Evolutionary conservation across 1,140 invertebrate species (phyloP).

Genomic region (Eubasilissa regina): DNA sequence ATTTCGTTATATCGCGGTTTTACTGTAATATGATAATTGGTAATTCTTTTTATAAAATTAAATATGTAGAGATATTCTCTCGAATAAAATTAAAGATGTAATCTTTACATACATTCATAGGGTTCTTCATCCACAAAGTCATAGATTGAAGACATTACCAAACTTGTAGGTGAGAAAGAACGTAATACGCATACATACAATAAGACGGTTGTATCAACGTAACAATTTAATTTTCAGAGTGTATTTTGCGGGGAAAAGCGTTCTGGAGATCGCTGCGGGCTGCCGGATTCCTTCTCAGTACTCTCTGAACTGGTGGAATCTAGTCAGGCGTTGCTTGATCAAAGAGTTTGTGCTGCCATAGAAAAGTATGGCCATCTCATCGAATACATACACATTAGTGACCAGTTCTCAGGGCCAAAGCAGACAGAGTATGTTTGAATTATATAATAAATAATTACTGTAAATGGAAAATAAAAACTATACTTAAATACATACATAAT

Average conservation of each 20-base stretch:
- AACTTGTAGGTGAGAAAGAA: no score
- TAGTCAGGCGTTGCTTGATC: constrained; percentile 84
- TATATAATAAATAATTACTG: background rate
- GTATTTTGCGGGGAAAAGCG: constrained; percentile 94
- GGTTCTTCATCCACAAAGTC: no score
- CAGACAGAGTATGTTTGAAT: constrained; percentile 84
- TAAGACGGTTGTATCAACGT: background rate
- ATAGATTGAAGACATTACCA: no score
- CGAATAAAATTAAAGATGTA: no score
- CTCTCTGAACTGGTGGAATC: constrained; percentile 94
- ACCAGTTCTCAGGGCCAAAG: constrained; percentile 93
- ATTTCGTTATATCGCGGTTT: no score
- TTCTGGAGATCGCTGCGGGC: constrained; percentile 88
- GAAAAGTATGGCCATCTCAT: constrained; percentile 89
- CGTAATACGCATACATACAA: no score
- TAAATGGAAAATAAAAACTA: no score
- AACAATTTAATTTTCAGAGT: constrained; percentile 73
- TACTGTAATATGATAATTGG: no score
- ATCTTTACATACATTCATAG: no score
- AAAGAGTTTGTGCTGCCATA: constrained; percentile 85
- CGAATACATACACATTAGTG: constrained; percentile 98
- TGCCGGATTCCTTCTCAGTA: constrained; percentile 86
- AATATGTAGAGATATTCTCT: no score
- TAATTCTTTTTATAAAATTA: no score
- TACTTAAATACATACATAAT: no score